Evolutionary conservation across 2,888 invertebrate genomes (phyloP).

Genomic region (Schizotus pectinicornis): DNA sequence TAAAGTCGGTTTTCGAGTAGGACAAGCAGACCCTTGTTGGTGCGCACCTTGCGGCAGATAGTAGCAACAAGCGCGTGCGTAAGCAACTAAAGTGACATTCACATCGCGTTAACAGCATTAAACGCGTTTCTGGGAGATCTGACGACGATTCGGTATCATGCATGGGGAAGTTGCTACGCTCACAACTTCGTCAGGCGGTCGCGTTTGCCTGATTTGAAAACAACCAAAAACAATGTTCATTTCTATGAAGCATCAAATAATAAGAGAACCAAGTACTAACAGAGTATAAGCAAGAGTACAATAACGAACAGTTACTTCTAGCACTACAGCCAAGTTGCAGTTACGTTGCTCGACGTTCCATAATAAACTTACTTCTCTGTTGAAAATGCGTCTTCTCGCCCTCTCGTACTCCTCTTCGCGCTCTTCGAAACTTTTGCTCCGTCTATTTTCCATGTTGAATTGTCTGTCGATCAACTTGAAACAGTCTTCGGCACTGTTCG

Average conservation of each 20-base stretch:
- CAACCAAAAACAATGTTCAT: not conserved
- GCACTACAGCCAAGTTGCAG: not conserved
- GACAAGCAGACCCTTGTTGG: too few relatives aligned
- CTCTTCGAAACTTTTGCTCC: constrained; percentile 89
- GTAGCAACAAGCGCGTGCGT: too few relatives aligned
- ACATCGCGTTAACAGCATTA: too few relatives aligned
- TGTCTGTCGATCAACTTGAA: constrained; percentile 67
- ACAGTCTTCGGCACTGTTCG: constrained; percentile 80
- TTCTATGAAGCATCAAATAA: not conserved
- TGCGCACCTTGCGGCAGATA: too few relatives aligned
- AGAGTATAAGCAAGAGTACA: too few relatives aligned
- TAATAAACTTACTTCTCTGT: constrained; percentile 47
- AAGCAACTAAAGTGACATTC: too few relatives aligned
- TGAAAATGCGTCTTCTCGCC: constrained; percentile 86
- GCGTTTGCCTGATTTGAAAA: not conserved
- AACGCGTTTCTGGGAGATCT: too few relatives aligned
- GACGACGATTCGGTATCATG: too few relatives aligned
- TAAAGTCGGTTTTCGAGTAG: too few relatives aligned
- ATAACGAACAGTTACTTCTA: too few relatives aligned
- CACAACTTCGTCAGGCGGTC: too few relatives aligned
- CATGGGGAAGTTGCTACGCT: too few relatives aligned
- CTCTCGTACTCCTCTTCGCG: constrained; percentile 89
- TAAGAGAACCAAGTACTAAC: not conserved
- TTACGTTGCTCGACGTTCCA: not conserved
- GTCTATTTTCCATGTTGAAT: constrained; percentile 67